A percentile compares a stretch with the other conserved stretches of the same genome.
These are phyloP conservation scores for Doryteuthis pealeii DNA, from an alignment of 1,140 invertebrate genomes.

Conservation along the genomic window DNA sequence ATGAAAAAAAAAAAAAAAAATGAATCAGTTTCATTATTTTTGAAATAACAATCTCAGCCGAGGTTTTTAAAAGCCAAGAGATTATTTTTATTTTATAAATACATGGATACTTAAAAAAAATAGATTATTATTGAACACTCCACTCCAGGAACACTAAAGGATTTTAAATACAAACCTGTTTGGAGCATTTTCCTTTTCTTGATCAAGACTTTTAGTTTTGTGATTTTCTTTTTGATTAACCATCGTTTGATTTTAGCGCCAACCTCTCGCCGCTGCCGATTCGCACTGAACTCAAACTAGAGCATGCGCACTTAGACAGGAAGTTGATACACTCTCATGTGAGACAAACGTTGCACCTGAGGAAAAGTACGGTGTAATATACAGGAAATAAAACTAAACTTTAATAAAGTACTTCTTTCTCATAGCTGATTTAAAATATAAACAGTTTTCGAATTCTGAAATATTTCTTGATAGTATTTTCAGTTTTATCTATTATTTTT, in stretches of 20 bases:
- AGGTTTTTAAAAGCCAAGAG: too few relatives aligned
- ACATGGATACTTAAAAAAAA: too few relatives aligned
- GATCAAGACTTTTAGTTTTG: not conserved
- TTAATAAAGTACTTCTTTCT: not conserved
- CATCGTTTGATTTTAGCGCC: conserved; percentile 4
- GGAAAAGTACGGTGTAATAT: not conserved
- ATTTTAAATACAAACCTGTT: not conserved
- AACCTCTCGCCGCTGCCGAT: not conserved
- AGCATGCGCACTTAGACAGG: not conserved
- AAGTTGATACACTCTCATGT: not conserved
- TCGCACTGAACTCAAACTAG: not conserved
- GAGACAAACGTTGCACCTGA: not conserved
- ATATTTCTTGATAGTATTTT: too few relatives aligned
- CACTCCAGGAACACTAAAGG: too few relatives aligned
- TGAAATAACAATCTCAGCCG: too few relatives aligned
- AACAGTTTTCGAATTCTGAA: too few relatives aligned
- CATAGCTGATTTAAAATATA: too few relatives aligned
- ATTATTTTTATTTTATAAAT: too few relatives aligned
- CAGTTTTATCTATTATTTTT: too few relatives aligned
- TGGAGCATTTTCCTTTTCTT: not conserved
- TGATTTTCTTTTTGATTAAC: not conserved
- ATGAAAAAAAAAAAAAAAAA: too few relatives aligned
- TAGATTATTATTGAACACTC: not conserved
- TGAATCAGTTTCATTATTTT: too few relatives aligned
- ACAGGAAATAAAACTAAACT: not conserved